A percentile compares a stretch with the other conserved stretches of the same genome.
phyloP scores from a whole-genome alignment of 2,113 vertebrate species.

The Gila orcuttii region DNA sequence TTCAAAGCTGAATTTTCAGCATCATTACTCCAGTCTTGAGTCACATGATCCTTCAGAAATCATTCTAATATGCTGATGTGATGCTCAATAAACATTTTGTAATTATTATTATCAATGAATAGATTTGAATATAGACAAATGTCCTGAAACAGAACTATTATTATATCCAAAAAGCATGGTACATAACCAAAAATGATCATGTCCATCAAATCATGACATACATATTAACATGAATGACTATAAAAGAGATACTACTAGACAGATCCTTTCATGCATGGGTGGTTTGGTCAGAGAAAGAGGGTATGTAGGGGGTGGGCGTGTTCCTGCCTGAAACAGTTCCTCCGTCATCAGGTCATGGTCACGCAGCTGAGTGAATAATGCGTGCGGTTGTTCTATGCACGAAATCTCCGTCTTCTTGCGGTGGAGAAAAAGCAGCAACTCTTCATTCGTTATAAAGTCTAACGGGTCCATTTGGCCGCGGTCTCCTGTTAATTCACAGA shows the following conservation, averaged over 20 bases:
- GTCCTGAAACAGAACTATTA: background rate
- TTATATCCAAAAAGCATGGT: background rate
- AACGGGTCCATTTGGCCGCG: conserved; percentile 60
- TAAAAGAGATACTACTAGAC: background rate
- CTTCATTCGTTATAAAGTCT: conserved; percentile 43
- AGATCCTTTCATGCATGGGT: background rate
- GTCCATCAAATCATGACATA: background rate
- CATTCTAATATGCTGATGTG: too few relatives aligned
- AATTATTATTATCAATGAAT: too few relatives aligned
- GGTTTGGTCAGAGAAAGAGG: background rate
- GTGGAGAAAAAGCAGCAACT: conserved; percentile 65
- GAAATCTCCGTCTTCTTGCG: conserved; percentile 69
- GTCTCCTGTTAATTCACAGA: conserved; percentile 1
- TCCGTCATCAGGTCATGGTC: conserved; percentile 70
- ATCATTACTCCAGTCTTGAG: too few relatives aligned
- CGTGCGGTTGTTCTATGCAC: conserved; percentile 64
- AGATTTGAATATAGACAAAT: too few relatives aligned
- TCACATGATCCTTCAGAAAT: too few relatives aligned
- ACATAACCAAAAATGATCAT: background rate
- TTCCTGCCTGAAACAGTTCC: conserved; percentile 61
- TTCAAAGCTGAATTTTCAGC: too few relatives aligned
- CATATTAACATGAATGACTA: too few relatives aligned
- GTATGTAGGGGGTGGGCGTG: background rate
- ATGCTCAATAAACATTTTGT: too few relatives aligned
- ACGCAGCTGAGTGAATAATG: conserved; percentile 68